phyloP scores from a whole-genome alignment of 2,797 vertebrate species.

The Siniperca scherzeri region DNA sequence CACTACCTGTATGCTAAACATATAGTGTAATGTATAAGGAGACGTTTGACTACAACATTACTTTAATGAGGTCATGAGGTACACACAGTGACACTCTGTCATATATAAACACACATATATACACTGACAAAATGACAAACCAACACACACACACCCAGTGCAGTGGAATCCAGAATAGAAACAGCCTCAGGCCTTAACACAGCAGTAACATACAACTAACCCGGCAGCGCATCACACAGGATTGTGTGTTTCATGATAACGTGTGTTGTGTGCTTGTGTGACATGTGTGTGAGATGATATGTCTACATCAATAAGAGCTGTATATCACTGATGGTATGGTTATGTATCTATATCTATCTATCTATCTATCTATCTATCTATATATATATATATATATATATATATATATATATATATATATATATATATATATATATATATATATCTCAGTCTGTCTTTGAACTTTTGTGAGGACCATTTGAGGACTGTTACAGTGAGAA shows the following conservation, averaged over 20 bases:
- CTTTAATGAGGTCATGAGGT: slow-evolving; percentile 14
- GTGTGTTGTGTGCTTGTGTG: neutral
- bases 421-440: neutral
- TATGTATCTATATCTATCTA: neutral
- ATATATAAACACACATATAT: slow-evolving; percentile 1
- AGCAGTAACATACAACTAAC: slow-evolving; percentile 37
- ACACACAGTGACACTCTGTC: slow-evolving; percentile 3
- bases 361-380: too few species aligned
- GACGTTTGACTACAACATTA: neutral
- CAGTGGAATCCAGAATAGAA: slow-evolving; percentile 49
- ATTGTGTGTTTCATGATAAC: slow-evolving; percentile 11
- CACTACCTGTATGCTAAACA: neutral
- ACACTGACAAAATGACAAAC: slow-evolving; percentile 5
- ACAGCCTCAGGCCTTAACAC: slow-evolving; percentile 44
- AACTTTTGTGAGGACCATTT: neutral
- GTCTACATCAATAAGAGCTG: slow-evolving; percentile 9
- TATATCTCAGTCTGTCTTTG: neutral
- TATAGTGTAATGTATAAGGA: neutral
- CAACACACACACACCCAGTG: slow-evolving; percentile 12
- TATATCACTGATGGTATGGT: neutral
- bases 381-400: neutral
- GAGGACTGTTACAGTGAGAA: too few species aligned
- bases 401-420: neutral
- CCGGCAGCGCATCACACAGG: slow-evolving; percentile 42
- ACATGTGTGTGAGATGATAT: slow-evolving; percentile 20